phyloP scores from a whole-genome alignment of 2,113 vertebrate species.

The Prionailurus viverrinus region DNA sequence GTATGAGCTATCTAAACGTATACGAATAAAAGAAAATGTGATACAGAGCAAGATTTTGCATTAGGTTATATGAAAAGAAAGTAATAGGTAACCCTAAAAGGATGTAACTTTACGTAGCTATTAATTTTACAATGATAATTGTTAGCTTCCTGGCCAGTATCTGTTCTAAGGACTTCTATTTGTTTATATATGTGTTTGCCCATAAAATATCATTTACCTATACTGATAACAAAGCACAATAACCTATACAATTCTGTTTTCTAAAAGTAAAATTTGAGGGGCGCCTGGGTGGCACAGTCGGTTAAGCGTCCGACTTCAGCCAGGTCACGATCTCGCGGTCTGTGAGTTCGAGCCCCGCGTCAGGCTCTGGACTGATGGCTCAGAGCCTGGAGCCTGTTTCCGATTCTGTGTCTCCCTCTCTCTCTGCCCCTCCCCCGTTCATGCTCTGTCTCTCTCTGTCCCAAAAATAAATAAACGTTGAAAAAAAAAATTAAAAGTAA shows the following conservation, averaged over 20 bases:
- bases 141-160: background rate
- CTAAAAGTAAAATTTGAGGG: background rate
- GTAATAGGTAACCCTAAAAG: background rate
- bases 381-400: no score
- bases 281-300: no score
- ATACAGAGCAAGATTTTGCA: background rate
- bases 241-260: background rate
- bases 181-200: background rate
- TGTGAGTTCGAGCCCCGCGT: no score
- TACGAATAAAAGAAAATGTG: background rate
- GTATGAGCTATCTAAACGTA: background rate
- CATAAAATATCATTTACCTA: background rate
- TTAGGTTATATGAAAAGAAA: background rate
- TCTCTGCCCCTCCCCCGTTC: no score
- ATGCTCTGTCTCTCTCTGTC: no score
- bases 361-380: no score
- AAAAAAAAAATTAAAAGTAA: background rate
- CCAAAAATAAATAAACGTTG: no score
- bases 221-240: background rate
- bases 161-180: background rate
- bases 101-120: background rate
- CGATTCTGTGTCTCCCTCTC: no score
- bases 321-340: no score
- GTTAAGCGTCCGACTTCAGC: no score
- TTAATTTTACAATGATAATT: conserved; percentile 28